phyloP scores from a whole-genome alignment of 2,888 invertebrate genomes.

The Drosophila antonietae region DNA sequence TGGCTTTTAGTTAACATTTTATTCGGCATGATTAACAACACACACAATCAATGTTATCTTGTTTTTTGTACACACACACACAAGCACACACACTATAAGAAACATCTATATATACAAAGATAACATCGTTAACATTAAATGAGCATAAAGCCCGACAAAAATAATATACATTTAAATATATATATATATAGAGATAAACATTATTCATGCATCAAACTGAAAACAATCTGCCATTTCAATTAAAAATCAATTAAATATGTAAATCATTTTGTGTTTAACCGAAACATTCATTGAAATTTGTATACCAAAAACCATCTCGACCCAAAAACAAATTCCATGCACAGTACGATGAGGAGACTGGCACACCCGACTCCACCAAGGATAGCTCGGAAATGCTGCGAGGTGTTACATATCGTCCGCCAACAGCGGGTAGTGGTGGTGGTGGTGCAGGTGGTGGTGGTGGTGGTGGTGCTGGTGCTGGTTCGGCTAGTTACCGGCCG shows the following conservation, averaged over 20 bases:
- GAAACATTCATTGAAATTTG: constrained; percentile 72
- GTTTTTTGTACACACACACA: constrained; percentile 35
- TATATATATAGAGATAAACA: constrained; percentile 2
- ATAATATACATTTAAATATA: not conserved
- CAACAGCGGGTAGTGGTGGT: constrained; percentile 70
- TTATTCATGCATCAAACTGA: constrained; percentile 33
- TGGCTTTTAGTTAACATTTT: constrained; percentile 43
- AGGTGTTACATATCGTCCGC: constrained; percentile 89
- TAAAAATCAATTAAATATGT: constrained; percentile 77
- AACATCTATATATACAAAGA: constrained; percentile 5
- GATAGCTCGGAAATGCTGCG: constrained; percentile 85
- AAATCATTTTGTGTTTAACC: constrained; percentile 80
- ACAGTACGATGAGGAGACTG: constrained; percentile 85
- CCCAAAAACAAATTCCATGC: constrained; percentile 19
- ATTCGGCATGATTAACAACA: constrained; percentile 45
- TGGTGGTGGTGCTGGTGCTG: constrained; percentile 58
- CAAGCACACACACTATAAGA: constrained; percentile 7
- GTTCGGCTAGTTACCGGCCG: constrained; percentile 58
- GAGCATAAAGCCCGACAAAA: constrained; percentile 27
- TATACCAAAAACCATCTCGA: constrained; percentile 42
- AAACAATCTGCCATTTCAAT: constrained; percentile 67
- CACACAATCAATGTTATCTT: constrained; percentile 52
- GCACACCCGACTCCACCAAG: constrained; percentile 86
- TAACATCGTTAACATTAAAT: constrained; percentile 38
- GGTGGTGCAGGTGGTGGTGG: constrained; percentile 58